phyloP scores from a whole-genome alignment of 2,797 vertebrate genomes.

The Anguilla pacifica region DNA sequence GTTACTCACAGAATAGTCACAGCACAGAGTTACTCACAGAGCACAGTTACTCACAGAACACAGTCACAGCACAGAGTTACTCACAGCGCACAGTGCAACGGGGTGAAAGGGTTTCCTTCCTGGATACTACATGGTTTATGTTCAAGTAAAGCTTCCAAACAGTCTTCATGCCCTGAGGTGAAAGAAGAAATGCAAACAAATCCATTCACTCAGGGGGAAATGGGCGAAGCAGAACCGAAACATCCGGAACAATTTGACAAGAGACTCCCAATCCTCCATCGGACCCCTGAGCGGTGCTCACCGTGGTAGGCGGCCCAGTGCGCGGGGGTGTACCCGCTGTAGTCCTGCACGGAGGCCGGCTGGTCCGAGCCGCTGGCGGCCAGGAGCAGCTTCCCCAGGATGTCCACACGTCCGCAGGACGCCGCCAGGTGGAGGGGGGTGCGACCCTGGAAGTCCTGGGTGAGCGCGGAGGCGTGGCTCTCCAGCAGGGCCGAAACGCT shows the following conservation, averaged over 20 bases:
- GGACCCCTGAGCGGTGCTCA: constrained; percentile 52
- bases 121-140: constrained; percentile 90
- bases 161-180: constrained; percentile 90
- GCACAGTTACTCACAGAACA: no score
- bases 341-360: constrained; percentile 88
- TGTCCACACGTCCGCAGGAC: constrained; percentile 84
- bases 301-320: constrained; percentile 98
- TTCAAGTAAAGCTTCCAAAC: constrained; percentile 99
- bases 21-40: no score
- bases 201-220: not conserved
- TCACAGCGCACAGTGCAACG: constrained; percentile 99
- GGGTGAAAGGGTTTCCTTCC: constrained; percentile 95
- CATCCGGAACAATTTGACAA: no score
- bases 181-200: constrained; percentile 34
- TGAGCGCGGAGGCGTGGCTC: constrained; percentile 88
- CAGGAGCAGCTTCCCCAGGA: constrained; percentile 84
- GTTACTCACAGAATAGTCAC: no score
- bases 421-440: constrained; percentile 93
- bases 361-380: constrained; percentile 84
- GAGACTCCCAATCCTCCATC: no score
- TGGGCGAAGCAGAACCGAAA: not conserved
- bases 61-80: constrained; percentile 54
- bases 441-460: constrained; percentile 88
- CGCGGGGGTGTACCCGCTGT: constrained; percentile 91
- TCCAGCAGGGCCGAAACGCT: constrained; percentile 90